Evolutionary conservation across 2,113 vertebrate genomes (phyloP).

Genomic region (Bothrops jararaca): DNA sequence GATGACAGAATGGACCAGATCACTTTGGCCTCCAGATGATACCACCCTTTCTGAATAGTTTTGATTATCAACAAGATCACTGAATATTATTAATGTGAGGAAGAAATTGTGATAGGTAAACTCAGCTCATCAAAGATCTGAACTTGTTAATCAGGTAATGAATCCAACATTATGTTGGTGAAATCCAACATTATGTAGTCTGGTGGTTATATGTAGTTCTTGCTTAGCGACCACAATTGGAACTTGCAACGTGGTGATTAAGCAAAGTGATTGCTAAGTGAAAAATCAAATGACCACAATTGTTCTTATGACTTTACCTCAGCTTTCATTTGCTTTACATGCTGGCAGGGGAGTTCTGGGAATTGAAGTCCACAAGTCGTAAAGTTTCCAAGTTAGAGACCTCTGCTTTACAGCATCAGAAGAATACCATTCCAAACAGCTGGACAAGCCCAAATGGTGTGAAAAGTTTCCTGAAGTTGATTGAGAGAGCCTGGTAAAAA

Average conservation of each 20-base stretch:
- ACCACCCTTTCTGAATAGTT: background rate
- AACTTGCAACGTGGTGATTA: background rate
- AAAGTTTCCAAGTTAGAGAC: background rate
- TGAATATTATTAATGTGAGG: background rate
- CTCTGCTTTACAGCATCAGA: background rate
- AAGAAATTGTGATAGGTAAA: background rate
- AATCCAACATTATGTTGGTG: background rate
- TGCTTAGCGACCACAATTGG: background rate
- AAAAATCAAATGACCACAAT: background rate
- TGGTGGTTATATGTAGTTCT: background rate
- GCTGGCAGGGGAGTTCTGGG: background rate
- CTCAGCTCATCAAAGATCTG: background rate
- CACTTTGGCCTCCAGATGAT: background rate
- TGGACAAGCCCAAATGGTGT: background rate
- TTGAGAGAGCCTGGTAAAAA: background rate
- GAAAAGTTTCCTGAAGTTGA: background rate
- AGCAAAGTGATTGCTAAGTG: background rate
- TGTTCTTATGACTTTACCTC: background rate
- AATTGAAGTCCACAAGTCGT: background rate
- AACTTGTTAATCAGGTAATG: background rate
- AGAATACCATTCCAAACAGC: background rate
- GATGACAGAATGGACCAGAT: background rate
- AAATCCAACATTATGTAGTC: background rate
- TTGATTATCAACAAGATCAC: background rate
- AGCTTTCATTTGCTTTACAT: background rate